Percentiles rank a stretch among this genome's conserved stretches.
These are phyloP conservation scores for Acleris laterana DNA, from an alignment of 2,888 invertebrate species.

Conservation along the genomic window DNA sequence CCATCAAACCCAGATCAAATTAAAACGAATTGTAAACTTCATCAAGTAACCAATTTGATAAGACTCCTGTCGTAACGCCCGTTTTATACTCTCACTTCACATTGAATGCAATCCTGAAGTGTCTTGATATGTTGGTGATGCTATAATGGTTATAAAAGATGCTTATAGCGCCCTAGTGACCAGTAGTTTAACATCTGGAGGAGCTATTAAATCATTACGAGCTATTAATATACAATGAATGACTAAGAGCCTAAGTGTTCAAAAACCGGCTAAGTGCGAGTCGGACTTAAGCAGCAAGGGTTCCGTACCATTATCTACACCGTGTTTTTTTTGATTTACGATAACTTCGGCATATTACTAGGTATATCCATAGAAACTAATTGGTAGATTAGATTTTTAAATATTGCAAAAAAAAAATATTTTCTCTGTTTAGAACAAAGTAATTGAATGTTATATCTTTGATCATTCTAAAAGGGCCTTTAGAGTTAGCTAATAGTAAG, in stretches of 20 bases:
- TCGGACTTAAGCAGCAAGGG: too few relatives aligned
- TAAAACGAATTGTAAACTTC: conserved; percentile 17
- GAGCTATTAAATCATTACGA: conserved; percentile 43
- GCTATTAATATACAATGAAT: conserved; percentile 27
- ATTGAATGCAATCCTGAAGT: conserved; percentile 10
- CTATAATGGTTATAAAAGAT: conserved; percentile 38
- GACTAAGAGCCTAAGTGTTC: conserved; percentile 1
- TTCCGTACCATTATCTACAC: too few relatives aligned
- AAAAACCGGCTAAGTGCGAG: too few relatives aligned
- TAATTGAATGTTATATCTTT: too few relatives aligned
- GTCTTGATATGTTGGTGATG: conserved; percentile 31
- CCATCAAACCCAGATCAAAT: conserved; percentile 10
- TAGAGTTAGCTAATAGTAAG: too few relatives aligned
- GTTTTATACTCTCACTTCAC: neutral
- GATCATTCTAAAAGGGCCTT: too few relatives aligned
- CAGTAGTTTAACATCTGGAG: conserved; percentile 42
- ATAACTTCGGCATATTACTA: too few relatives aligned
- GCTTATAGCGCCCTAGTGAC: conserved; percentile 37
- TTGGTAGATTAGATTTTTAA: too few relatives aligned
- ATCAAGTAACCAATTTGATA: neutral
- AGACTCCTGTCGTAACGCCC: conserved; percentile 20
- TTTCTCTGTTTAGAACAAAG: too few relatives aligned
- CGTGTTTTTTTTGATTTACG: too few relatives aligned
- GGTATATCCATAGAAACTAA: too few relatives aligned
- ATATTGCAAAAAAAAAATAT: too few relatives aligned